These are phyloP conservation scores for Spheniscus humboldti DNA, from an alignment of 2,797 vertebrate genomes.

Conservation along the genomic window DNA sequence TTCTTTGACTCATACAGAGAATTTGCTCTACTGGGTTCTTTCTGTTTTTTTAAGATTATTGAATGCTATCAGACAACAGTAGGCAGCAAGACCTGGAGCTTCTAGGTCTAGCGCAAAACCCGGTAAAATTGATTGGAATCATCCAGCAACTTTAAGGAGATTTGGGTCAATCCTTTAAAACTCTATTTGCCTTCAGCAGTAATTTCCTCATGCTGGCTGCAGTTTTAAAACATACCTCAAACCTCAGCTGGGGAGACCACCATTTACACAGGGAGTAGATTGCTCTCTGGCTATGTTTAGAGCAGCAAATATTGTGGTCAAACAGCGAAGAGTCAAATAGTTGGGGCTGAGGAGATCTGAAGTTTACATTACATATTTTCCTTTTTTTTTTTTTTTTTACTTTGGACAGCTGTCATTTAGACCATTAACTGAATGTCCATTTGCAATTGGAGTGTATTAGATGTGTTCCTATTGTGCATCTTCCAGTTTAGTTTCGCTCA, in stretches of 20 bases:
- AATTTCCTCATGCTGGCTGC: not conserved
- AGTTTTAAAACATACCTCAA: not conserved
- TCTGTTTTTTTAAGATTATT: not conserved
- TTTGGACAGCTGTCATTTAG: not conserved
- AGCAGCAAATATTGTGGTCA: not conserved
- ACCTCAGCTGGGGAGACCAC: not conserved
- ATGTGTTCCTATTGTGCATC: not conserved
- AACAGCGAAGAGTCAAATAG: not conserved
- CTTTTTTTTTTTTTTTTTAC: not conserved
- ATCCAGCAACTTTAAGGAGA: not conserved
- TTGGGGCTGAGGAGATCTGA: not conserved
- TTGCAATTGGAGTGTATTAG: not conserved
- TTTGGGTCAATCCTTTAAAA: not conserved
- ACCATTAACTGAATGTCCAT: not conserved
- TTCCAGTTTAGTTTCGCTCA: not conserved
- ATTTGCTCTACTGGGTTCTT: not conserved
- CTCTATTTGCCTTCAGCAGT: not conserved
- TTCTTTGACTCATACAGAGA: not conserved
- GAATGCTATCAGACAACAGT: not conserved
- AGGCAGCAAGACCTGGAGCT: not conserved
- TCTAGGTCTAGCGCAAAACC: not conserved
- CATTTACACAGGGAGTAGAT: not conserved
- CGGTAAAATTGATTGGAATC: not conserved
- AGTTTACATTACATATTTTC: not conserved
- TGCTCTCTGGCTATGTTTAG: not conserved